Conservation (phyloP, 1,140 invertebrate genomes). For the Harlomillsia oculata region DNA sequence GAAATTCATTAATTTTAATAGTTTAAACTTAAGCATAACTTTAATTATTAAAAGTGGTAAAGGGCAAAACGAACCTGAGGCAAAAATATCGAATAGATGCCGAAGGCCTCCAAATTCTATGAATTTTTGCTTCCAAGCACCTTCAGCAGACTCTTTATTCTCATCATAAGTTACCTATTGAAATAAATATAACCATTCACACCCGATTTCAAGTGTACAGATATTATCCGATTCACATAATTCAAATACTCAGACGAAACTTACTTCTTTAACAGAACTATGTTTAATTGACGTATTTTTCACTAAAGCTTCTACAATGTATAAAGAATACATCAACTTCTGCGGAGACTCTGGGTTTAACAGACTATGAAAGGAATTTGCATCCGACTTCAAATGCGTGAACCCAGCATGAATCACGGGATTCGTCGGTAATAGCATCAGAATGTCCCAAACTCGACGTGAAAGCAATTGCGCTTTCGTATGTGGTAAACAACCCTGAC, state of each 20-base stretch:
- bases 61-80: too few relatives aligned
- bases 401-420: slow-evolving; percentile 73
- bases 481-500: slow-evolving; percentile 64
- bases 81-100: slow-evolving; percentile 83
- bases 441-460: slow-evolving; percentile 81
- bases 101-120: slow-evolving; percentile 74
- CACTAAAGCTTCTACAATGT: slow-evolving; percentile 71
- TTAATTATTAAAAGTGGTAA: too few relatives aligned
- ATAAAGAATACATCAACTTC: slow-evolving; percentile 87
- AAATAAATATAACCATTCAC: background rate
- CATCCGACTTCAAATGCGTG: slow-evolving; percentile 45
- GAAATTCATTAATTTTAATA: too few relatives aligned
- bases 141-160: slow-evolving; percentile 3
- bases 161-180: slow-evolving; percentile 5
- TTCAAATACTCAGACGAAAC: too few relatives aligned
- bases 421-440: slow-evolving; percentile 81
- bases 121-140: slow-evolving; percentile 63
- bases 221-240: too few relatives aligned
- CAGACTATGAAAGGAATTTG: slow-evolving; percentile 51
- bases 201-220: too few relatives aligned
- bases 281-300: slow-evolving; percentile 22
- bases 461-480: slow-evolving; percentile 84
- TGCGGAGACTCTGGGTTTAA: slow-evolving; percentile 79
- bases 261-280: slow-evolving; percentile 1
- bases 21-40: too few relatives aligned